Evolutionary conservation across 1,140 invertebrate species (phyloP), one percentile per base, ranked within the genome.

Genomic region (Rhynchophorus ferrugineus): DNA sequence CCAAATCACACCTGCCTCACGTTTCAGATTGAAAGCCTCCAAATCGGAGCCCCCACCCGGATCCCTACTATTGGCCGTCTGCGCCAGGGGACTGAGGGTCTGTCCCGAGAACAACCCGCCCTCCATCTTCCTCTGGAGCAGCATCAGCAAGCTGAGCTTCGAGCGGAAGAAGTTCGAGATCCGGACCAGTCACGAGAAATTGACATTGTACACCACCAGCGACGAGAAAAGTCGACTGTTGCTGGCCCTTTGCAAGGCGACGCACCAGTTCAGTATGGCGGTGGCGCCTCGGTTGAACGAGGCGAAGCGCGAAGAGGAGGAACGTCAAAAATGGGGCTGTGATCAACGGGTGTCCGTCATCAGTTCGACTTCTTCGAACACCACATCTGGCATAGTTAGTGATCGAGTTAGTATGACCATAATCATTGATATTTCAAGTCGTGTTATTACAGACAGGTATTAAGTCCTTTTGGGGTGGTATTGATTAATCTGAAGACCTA

Each of bases 141-240:
- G 89, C 61, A 95, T 96, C 49, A 89, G 85, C 39, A 95, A 94
- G 73, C 74, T 96, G 6, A 90, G 88, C 67, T 95, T 95, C 71
- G 92, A 95, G 82, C 84, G 91, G 65, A 95, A 95, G 72, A 96
- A 95, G 70, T 96, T 96, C 73, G 91, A 96, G 75, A 93, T 97
- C 58, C 80, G 89, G 37, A 89, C 88, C 2, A 82, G 85, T 20
- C 89, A 89, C 61, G 84, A 85, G 56, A 91, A 93, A 66, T 82
- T 94, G 54, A 88, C 89, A 0, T 81, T 95, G 46, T 95, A 91
- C 69, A 89, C 91, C 11, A 83, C 82, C 14, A 89, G 83, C 64
- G 92, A 96, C 71, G 89, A 91, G 61, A 92, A 94, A 68, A 91
- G 91, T 65, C 87, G 93, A 73, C 83, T 93, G 60, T 73, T 96